Conservation (phyloP, 2,888 invertebrate genomes). For the Drosophila parthenogenetica region DNA sequence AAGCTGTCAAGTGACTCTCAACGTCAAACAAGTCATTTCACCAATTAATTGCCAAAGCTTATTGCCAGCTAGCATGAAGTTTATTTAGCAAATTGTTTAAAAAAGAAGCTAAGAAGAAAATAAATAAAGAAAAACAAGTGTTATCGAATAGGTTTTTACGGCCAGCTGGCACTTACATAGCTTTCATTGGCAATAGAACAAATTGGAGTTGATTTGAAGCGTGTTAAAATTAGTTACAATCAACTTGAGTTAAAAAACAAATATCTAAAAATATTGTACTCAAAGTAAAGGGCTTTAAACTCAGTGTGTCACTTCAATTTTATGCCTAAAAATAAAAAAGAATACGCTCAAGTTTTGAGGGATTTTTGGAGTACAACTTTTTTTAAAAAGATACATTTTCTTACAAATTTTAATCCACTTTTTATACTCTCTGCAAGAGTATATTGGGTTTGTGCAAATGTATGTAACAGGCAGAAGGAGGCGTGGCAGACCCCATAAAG, state of each 20-base stretch:
- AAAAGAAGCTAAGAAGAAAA: background rate
- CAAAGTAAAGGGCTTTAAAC: too few species aligned
- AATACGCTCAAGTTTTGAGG: too few species aligned
- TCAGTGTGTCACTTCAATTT: too few species aligned
- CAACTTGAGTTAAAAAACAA: too few species aligned
- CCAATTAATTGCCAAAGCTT: background rate
- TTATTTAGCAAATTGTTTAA: background rate
- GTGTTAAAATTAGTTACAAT: background rate
- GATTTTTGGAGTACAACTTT: background rate
- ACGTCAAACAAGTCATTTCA: background rate
- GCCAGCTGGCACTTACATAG: background rate
- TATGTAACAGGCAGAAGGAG: too few species aligned
- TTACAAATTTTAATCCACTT: too few species aligned
- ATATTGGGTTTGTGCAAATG: too few species aligned
- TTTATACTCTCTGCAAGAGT: too few species aligned
- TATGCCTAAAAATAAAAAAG: too few species aligned
- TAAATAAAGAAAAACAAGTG: conserved; percentile 1
- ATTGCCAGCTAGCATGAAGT: background rate
- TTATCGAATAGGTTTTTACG: conserved; percentile 6
- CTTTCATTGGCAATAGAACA: background rate
- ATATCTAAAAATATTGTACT: too few species aligned
- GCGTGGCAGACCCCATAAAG: too few species aligned
- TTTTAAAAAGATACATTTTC: background rate
- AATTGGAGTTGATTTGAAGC: background rate
- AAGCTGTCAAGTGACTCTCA: conserved; percentile 15